These are phyloP conservation scores for Pseudorectes ferrugineus DNA, from an alignment of 2,113 vertebrate species.

Conservation along the genomic window DNA sequence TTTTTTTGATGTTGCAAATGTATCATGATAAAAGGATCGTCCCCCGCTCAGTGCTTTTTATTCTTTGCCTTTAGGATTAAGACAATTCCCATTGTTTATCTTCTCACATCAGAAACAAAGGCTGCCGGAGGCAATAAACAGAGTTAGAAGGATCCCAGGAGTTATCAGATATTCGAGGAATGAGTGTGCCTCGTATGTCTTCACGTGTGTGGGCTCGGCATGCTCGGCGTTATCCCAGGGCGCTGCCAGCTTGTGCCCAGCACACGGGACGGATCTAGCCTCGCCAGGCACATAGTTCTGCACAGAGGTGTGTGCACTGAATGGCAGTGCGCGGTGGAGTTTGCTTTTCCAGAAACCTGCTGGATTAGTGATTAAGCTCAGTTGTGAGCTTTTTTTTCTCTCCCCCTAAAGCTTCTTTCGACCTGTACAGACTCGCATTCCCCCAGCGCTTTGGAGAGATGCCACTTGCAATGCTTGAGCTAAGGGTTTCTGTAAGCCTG, in stretches of 20 bases:
- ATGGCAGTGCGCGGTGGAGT: constrained; percentile 16
- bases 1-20: constrained; percentile 34
- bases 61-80: constrained; percentile 57
- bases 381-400: neutral
- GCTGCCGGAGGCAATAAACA: constrained; percentile 57
- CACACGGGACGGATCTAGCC: neutral
- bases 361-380: constrained; percentile 73
- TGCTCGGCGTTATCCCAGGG: neutral
- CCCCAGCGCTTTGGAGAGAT: neutral
- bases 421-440: constrained; percentile 71
- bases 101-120: constrained; percentile 60
- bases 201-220: neutral
- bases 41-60: constrained; percentile 18
- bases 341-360: constrained; percentile 68
- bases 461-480: neutral
- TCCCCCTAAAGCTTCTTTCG: constrained; percentile 27
- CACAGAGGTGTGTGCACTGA: neutral
- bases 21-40: constrained; percentile 38
- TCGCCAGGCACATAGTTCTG: neutral
- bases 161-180: constrained; percentile 56
- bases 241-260: neutral
- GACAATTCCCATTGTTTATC: constrained; percentile 59
- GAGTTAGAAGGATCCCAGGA: constrained; percentile 53
- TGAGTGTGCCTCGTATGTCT: neutral
- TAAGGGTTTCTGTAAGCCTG: neutral